Percentiles rank a stretch among this genome's conserved stretches.
Conservation (phyloP, 1,140 invertebrate species). For the Lerema accius region DNA sequence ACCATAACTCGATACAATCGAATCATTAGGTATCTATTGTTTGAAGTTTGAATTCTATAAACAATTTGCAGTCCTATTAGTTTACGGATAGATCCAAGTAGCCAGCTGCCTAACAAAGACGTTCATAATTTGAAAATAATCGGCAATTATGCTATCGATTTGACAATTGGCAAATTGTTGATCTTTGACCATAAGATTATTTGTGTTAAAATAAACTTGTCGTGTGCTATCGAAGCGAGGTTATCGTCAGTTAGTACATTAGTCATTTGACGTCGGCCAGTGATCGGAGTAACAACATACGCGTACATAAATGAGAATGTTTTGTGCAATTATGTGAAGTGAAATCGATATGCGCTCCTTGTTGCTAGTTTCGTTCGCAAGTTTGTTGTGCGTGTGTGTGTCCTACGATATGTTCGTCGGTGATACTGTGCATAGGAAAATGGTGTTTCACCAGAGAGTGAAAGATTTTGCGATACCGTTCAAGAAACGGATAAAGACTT, state of each 20-base stretch:
- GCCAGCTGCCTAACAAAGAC: conserved; percentile 23
- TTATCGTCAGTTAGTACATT: conserved; percentile 55
- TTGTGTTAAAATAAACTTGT: conserved; percentile 37
- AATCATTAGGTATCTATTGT: conserved; percentile 51
- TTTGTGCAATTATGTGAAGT: conserved; percentile 47
- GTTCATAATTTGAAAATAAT: conserved; percentile 24
- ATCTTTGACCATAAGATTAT: conserved; percentile 31
- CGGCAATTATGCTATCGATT: conserved; percentile 19
- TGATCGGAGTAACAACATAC: conserved; percentile 40
- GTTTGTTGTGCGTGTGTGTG: conserved; percentile 57
- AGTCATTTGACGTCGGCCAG: conserved; percentile 50
- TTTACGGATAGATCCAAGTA: conserved; percentile 3
- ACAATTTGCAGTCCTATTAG: conserved; percentile 9
- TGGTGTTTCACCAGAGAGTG: conserved; percentile 77
- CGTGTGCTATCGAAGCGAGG: conserved; percentile 44
- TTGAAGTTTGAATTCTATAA: conserved; percentile 23
- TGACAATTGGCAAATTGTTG: conserved; percentile 27
- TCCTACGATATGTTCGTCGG: conserved; percentile 71
- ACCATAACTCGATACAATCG: conserved; percentile 40
- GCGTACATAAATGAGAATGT: conserved; percentile 41
- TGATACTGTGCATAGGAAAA: conserved; percentile 75
- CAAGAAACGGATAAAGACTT: conserved; percentile 70
- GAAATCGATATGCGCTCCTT: conserved; percentile 61
- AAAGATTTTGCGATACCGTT: conserved; percentile 78
- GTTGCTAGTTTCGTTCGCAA: conserved; percentile 47